These are phyloP conservation scores for Bolinopsis microptera DNA, from an alignment of 37 sponge, comb jelly and placozoan species.

Conservation along the genomic window DNA sequence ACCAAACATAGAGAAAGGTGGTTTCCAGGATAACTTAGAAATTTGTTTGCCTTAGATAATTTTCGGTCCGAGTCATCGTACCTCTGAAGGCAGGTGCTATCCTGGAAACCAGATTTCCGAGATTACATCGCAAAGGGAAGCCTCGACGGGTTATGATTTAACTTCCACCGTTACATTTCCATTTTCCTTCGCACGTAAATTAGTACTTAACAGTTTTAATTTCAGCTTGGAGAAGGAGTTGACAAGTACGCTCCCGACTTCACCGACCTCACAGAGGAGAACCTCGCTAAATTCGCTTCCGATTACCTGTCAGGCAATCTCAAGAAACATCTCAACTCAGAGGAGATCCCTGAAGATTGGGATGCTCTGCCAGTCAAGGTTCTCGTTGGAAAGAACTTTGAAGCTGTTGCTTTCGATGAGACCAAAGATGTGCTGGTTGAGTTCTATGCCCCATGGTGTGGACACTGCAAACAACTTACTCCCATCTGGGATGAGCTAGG, in stretches of 20 bases:
- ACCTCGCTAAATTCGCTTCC: constrained; percentile 71
- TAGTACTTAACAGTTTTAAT: no score
- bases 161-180: no score
- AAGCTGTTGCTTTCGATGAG: constrained; percentile 75
- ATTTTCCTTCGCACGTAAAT: no score
- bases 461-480: constrained; percentile 96
- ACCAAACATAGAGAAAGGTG: no score
- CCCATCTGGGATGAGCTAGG: constrained; percentile 94
- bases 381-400: constrained; percentile 94
- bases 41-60: no score
- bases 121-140: no score
- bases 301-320: constrained; percentile 82
- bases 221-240: constrained; percentile 82
- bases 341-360: constrained; percentile 97
- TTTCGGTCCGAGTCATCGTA: no score
- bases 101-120: no score
- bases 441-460: constrained; percentile 99
- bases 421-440: constrained; percentile 89
- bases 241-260: constrained; percentile 82
- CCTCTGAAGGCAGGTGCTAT: no score
- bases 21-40: no score
- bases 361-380: constrained; percentile 90
- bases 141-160: no score
- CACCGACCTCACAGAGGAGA: constrained; percentile 73
- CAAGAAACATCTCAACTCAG: constrained; percentile 82